Percentiles rank a stretch among this genome's conserved stretches.
Conservation (phyloP, 2,888 invertebrate species). For the Ctenicera cuprea region DNA sequence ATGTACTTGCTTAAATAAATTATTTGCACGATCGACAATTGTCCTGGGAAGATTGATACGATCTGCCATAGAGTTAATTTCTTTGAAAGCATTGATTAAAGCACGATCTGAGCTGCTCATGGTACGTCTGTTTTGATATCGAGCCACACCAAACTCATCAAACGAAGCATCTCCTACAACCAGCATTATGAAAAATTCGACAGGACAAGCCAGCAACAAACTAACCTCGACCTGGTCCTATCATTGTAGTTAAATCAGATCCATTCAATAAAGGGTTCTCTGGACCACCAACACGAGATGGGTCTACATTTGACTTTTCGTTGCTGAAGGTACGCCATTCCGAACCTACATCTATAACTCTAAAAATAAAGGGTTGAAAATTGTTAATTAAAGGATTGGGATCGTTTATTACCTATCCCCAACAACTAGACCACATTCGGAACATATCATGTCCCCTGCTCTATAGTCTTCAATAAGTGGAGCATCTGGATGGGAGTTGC, state of each 20-base stretch:
- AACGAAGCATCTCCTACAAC: conserved; percentile 84
- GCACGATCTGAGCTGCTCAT: conserved; percentile 97
- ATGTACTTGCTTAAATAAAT: conserved; percentile 98
- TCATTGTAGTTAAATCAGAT: conserved; percentile 97
- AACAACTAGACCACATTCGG: conserved; percentile 99
- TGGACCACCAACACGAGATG: conserved; percentile 99
- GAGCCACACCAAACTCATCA: conserved; percentile 88
- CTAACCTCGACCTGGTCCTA: conserved; percentile 80
- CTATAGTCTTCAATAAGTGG: conserved; percentile 98
- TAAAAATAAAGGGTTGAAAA: conserved; percentile 69
- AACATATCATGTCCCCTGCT: conserved; percentile 99
- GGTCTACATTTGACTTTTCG: conserved; percentile 97
- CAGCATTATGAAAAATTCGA: neutral
- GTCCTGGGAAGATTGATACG: conserved; percentile 97
- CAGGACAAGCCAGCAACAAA: neutral
- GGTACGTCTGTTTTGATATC: conserved; percentile 84
- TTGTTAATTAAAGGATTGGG: neutral
- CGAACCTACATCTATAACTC: conserved; percentile 99
- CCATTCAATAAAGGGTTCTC: conserved; percentile 98
- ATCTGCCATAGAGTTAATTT: conserved; percentile 99
- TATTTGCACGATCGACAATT: conserved; percentile 97
- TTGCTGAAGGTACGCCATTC: conserved; percentile 99
- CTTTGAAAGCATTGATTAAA: conserved; percentile 95
- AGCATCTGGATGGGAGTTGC: conserved; percentile 96
- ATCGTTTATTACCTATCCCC: conserved; percentile 87